Percentiles rank a stretch among this genome's conserved stretches.
phyloP scores from a whole-genome alignment of 2,113 vertebrate genomes.

The Cryptomyrus ogoouensis region DNA sequence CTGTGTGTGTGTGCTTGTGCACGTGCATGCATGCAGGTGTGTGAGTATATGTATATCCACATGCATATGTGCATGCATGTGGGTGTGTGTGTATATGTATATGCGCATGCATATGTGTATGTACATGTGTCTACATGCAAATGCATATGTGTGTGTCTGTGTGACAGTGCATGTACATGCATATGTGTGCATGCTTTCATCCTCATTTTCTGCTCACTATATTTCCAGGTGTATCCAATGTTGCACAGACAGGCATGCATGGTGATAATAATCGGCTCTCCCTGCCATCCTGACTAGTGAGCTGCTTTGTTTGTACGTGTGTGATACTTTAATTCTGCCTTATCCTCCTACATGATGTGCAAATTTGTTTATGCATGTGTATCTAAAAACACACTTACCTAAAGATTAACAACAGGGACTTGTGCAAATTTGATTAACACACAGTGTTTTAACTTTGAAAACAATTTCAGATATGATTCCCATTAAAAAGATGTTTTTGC shows the following conservation, averaged over 20 bases:
- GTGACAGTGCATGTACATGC: background rate
- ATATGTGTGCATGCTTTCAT: background rate
- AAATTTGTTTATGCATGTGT: background rate
- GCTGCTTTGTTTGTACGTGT: background rate
- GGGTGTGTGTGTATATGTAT: slow-evolving; percentile 19
- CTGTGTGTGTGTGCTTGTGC: background rate
- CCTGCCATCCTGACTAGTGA: background rate
- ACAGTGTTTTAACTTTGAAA: background rate
- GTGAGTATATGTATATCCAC: background rate
- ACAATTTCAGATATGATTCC: background rate
- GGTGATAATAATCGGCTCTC: background rate
- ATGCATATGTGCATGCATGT: slow-evolving; percentile 8
- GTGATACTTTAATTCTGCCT: background rate
- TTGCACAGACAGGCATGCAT: background rate
- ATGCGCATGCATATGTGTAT: slow-evolving; percentile 17
- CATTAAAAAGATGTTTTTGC: background rate
- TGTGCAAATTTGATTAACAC: background rate
- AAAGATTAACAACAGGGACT: background rate
- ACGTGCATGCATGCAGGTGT: background rate
- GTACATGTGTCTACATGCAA: background rate
- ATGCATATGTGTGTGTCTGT: slow-evolving; percentile 11
- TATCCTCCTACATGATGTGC: background rate
- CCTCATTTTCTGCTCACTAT: background rate
- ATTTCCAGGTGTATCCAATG: background rate
- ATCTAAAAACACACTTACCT: background rate